Base-by-base conservation (phyloP, 2,797 vertebrate genomes). In the Semaprochilodus insignis region DNA sequence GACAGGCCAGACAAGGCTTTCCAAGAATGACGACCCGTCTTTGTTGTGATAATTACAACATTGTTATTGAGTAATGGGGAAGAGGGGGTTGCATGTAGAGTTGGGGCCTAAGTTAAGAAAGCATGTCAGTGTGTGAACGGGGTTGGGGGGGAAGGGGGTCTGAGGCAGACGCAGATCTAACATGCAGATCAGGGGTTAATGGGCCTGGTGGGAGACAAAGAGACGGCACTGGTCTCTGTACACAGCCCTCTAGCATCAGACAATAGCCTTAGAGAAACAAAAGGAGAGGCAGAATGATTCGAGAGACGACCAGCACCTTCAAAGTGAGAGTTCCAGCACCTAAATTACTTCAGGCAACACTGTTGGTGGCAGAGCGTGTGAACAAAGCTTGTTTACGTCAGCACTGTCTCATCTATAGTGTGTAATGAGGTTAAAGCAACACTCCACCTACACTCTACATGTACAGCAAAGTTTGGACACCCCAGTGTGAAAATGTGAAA, bases 21-120 rank as follows among this genome's bases (percentile, higher is more conserved):
- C 77, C 85, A 81, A 78, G 82, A 59, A 17, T 48, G 34, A 72
- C 77, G 59, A 62, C 84, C 74, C 44, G 51, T 82, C 81, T 90
- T 94, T 93, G 90, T 93, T 90, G 90, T 89, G 91, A 76, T 91
- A 92, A 93, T 85, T 57, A 52, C 2, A 67, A 71, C 88, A 87
- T 80, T 88, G 84, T 90, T 89, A 72, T 83, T 54, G 70, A 77
- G 65, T 81, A 84, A 14, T 77, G 78, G 69, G 82, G 86, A 31
- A 63, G 25, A 77, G 78, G 81, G 77, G 78, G 85, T 82, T 69
- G 77, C 40, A 74, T 75, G 62, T 80, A 55, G 76, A 75, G 60
- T 48, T 75, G 76, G 60, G 70, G 84, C 76, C 69, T 36, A 62
- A 79, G 14, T 81, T 78, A 48, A 52, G 23, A 83, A 85, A 81